Evolutionary conservation across 2,113 vertebrate genomes (phyloP).

Genomic region (Catharus fuscescens): DNA sequence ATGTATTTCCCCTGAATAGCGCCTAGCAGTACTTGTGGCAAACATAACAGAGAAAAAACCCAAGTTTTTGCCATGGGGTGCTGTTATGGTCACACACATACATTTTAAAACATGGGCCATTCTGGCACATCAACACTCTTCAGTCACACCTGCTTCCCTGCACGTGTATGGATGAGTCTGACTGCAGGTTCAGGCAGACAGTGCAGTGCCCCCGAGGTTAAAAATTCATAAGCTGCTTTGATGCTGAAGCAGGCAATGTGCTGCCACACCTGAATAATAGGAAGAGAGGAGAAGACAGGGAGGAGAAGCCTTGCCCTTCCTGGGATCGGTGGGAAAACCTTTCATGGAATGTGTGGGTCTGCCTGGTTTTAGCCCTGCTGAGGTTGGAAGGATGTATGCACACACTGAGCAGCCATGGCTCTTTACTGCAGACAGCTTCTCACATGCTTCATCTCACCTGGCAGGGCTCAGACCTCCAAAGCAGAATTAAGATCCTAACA

Average conservation of each 20-base stretch:
- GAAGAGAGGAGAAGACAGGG: not conserved
- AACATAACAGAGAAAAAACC: not conserved
- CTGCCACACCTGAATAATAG: not conserved
- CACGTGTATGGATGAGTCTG: not conserved
- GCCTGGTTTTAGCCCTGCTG: not conserved
- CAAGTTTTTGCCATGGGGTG: not conserved
- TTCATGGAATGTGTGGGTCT: not conserved
- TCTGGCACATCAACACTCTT: not conserved
- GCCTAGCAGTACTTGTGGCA: not conserved
- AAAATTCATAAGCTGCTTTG: not conserved
- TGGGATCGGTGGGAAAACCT: not conserved
- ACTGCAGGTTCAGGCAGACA: not conserved
- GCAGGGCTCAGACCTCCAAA: not conserved
- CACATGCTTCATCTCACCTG: not conserved
- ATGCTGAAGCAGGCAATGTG: not conserved
- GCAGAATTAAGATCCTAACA: not conserved
- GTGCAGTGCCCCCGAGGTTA: not conserved
- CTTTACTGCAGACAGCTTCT: not conserved
- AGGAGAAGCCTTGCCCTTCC: not conserved
- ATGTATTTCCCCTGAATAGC: not conserved
- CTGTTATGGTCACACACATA: not conserved
- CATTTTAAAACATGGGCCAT: not conserved
- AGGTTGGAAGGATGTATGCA: not conserved
- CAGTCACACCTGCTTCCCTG: not conserved
- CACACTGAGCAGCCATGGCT: accelerated